These are phyloP conservation scores for Athrips mouffetella DNA, from an alignment of 2,888 invertebrate genomes.

Conservation along the genomic window DNA sequence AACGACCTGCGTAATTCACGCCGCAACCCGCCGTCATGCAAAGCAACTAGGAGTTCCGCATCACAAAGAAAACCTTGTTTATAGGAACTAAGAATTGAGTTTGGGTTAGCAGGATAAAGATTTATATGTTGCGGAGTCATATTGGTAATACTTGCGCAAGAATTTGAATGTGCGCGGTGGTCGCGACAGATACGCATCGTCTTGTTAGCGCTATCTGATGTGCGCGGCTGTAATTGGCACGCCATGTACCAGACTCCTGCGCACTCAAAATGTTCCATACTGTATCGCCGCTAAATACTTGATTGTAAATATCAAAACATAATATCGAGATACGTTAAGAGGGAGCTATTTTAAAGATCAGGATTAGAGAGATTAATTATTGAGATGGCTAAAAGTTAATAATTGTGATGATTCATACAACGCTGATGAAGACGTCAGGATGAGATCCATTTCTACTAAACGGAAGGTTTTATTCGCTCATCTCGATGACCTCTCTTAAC, in stretches of 20 bases:
- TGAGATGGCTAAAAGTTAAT: conserved; percentile 23
- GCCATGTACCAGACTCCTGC: conserved; percentile 24
- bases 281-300: neutral
- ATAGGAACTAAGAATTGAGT: conserved; percentile 20
- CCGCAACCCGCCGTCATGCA: conserved; percentile 71
- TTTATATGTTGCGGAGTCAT: conserved; percentile 59
- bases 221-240: conserved; percentile 72
- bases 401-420: conserved; percentile 24
- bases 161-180: conserved; percentile 58
- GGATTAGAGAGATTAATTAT: conserved; percentile 2
- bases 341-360: neutral
- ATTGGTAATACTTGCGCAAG: conserved; percentile 52
- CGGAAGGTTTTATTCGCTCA: conserved; percentile 8
- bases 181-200: conserved; percentile 64
- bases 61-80: conserved; percentile 25
- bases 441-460: neutral
- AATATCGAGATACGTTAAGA: too few species aligned
- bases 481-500: conserved; percentile 9
- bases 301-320: neutral
- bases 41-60: conserved; percentile 43
- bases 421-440: neutral
- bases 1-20: conserved; percentile 75
- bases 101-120: conserved; percentile 28
- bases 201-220: conserved; percentile 76
- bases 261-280: conserved; percentile 30